Evolutionary conservation across 92 coral and sea anemone genomes (phyloP).

Genomic region (Parazoanthus atlanticus): DNA sequence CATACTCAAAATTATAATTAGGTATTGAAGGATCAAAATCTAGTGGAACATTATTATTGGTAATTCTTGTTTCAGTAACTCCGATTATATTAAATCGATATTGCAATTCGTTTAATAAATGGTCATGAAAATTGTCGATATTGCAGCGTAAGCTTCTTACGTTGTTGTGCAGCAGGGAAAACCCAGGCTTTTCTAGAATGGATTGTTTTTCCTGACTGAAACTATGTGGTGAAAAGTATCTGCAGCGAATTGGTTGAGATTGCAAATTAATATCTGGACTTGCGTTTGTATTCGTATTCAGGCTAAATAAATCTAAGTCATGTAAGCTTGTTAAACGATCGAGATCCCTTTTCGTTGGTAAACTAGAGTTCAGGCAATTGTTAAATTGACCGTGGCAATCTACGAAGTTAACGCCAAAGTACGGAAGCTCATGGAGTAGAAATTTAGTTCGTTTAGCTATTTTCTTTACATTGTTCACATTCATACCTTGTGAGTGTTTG

Average conservation of each 20-base stretch:
- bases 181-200: neutral
- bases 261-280: neutral
- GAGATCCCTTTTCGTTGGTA: slow-evolving; percentile 44
- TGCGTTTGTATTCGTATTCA: neutral
- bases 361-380: slow-evolving; percentile 1
- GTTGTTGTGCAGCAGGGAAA: neutral
- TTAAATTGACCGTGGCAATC: slow-evolving; percentile 39
- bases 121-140: neutral
- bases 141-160: neutral
- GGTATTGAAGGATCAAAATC: slow-evolving; percentile 13
- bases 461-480: too few species aligned
- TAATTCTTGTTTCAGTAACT: too few species aligned
- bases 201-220: neutral
- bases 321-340: slow-evolving; percentile 41
- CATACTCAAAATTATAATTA: slow-evolving; percentile 46
- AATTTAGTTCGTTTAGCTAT: too few species aligned
- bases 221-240: neutral
- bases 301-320: slow-evolving; percentile 25
- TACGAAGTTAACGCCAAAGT: slow-evolving; percentile 15
- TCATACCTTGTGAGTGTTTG: too few species aligned
- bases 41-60: neutral
- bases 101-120: neutral
- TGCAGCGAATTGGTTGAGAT: neutral
- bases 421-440: slow-evolving; percentile 36
- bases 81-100: too few species aligned